A percentile compares a stretch with the other conserved stretches of the same genome.
Conservation (phyloP, 1,140 invertebrate genomes). For the Streblospio benedicti region DNA sequence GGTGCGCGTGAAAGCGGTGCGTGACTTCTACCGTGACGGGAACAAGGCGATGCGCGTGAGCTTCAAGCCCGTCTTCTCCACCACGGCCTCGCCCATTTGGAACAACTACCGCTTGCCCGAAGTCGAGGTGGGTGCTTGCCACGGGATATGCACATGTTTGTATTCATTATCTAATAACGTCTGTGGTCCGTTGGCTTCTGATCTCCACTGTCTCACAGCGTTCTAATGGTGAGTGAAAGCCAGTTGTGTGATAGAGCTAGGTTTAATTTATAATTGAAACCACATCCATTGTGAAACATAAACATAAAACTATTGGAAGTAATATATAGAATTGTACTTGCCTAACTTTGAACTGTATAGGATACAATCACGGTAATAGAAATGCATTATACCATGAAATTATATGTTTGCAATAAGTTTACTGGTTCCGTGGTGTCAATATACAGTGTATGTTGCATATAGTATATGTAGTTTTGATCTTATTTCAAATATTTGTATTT, state of each 20-base stretch:
- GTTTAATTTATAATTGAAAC: neutral
- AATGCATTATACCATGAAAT: too few species aligned
- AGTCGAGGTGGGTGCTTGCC: too few species aligned
- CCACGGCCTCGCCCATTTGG: conserved; percentile 2
- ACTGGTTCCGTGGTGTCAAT: too few species aligned
- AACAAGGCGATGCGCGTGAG: conserved; percentile 9
- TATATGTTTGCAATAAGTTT: too few species aligned
- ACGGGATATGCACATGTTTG: too few species aligned
- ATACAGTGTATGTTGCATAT: too few species aligned
- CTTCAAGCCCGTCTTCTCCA: conserved; percentile 13
- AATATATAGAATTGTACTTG: too few species aligned
- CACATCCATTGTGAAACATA: neutral
- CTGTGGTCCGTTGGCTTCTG: neutral
- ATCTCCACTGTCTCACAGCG: neutral
- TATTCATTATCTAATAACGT: neutral
- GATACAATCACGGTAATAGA: too few species aligned
- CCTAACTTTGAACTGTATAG: too few species aligned
- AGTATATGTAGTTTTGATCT: neutral
- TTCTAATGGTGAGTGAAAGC: neutral
- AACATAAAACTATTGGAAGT: too few species aligned
- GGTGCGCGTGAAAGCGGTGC: conserved; percentile 10
- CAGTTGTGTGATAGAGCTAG: neutral
- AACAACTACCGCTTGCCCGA: conserved; percentile 9
- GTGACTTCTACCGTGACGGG: conserved; percentile 14
- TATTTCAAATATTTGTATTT: neutral